These are phyloP conservation scores for Melipona beecheii DNA, from an alignment of 2,888 invertebrate genomes.

Conservation along the genomic window DNA sequence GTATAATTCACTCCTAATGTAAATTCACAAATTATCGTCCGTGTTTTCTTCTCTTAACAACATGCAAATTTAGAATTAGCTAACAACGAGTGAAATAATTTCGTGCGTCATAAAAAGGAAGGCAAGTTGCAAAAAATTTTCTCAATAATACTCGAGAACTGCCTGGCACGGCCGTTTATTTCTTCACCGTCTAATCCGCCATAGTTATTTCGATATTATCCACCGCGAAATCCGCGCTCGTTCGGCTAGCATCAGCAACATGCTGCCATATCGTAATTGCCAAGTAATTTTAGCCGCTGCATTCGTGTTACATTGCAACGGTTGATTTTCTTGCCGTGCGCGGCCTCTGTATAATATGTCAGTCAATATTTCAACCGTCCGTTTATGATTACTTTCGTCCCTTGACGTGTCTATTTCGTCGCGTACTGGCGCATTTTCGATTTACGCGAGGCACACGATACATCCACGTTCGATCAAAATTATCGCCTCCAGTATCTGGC, in stretches of 20 bases:
- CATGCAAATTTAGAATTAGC: neutral
- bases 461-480: constrained; percentile 11
- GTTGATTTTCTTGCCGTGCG: constrained; percentile 34
- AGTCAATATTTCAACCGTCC: constrained; percentile 54
- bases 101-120: neutral
- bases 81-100: neutral
- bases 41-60: too few species aligned
- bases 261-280: constrained; percentile 54
- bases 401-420: constrained; percentile 36
- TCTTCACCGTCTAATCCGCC: neutral
- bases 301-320: constrained; percentile 41
- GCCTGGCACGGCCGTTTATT: neutral
- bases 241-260: constrained; percentile 15
- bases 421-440: constrained; percentile 3
- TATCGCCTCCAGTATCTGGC: neutral
- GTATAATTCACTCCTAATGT: too few species aligned
- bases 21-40: too few species aligned
- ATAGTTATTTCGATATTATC: constrained; percentile 32
- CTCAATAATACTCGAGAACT: neutral
- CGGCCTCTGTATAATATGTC: constrained; percentile 10
- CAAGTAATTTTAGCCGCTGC: constrained; percentile 49
- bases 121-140: neutral
- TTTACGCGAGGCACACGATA: constrained; percentile 18
- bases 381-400: constrained; percentile 34
- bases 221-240: neutral